Evolutionary conservation across 2,888 invertebrate genomes (phyloP), one percentile per base, ranked within the genome.

Genomic region (Sarcophaga subvicina): DNA sequence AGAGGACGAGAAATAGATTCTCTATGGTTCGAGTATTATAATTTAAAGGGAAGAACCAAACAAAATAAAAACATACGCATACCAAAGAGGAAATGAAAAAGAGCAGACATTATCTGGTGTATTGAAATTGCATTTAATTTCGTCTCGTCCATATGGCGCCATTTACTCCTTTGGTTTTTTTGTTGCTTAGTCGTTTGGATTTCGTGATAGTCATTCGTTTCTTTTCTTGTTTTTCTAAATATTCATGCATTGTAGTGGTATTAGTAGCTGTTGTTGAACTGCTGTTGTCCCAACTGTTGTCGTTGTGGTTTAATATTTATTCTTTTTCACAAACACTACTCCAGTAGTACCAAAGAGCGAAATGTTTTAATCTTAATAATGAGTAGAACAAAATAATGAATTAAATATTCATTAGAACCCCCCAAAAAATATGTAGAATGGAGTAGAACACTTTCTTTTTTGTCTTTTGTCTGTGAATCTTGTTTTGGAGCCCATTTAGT

Each of bases 91-190:
- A n/a, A 17, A 59, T 4, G 0, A 59, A 20, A 3, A 47, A 25
- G 4, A 25, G 70, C 11, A 76, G 77, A 77, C 77, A 77, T 49
- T 70, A 72, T 66, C 75, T 83, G 66, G 71, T 71, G 59, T 77
- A 77, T 77, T 71, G 62, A 77, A 83, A 84, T 80, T 80, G 84
- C 84, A 84, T 84, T 84, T 84, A 84, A 84, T 84, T 75, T 22
- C 80, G 84, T 84, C 80, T 84, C 84, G 84, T 64, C 84, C 84
- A 84, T 75, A 84, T 80, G 84, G 80, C 84, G 84, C 75, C 84
- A 64, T 11, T 70, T 76, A 63, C 12, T 73, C 12, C 22, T 47
- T 37, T 59, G 5, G 22, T 60, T n/a, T 60, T 37, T 22, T 22
- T 1, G 45, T 45, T 20, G 4, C 6, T n/a, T 6, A 25, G 45